Evolutionary conservation across 2,113 vertebrate genomes (phyloP).

Genomic region (Mus spicilegus): DNA sequence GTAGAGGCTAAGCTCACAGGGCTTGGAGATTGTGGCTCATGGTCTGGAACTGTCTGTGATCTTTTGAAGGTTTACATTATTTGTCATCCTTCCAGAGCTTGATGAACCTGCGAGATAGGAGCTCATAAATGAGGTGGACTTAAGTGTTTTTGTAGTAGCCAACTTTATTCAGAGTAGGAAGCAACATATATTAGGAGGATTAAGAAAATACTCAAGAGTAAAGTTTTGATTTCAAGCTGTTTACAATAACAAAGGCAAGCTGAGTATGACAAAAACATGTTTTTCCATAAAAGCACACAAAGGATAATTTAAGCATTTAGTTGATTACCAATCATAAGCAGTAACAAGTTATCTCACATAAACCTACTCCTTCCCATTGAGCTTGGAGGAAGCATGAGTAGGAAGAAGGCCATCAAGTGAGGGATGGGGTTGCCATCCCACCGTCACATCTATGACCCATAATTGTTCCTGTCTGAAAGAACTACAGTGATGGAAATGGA

Average conservation of each 20-base stretch:
- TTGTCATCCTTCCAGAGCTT: not conserved
- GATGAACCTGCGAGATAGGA: not conserved
- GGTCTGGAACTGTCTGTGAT: not conserved
- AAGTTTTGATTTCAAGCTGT: not conserved
- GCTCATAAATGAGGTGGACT: not conserved
- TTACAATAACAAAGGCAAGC: no score
- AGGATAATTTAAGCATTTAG: not conserved
- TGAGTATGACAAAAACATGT: not conserved
- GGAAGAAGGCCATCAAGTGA: no score
- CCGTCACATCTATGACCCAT: no score
- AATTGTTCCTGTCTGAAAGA: no score
- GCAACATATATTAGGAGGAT: not conserved
- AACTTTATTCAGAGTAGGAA: not conserved
- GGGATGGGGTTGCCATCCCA: no score
- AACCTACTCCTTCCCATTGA: not conserved
- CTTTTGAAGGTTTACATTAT: not conserved
- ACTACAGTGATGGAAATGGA: no score
- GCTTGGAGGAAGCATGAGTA: not conserved
- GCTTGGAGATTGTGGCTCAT: not conserved
- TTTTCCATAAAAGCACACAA: not conserved
- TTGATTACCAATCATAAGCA: not conserved
- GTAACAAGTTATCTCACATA: not conserved
- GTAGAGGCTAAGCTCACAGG: not conserved
- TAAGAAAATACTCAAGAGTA: not conserved
- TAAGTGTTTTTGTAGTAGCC: not conserved